Percentiles rank a stretch among this genome's conserved stretches.
Conservation (phyloP, 1,140 invertebrate species). For the Drosophila pseudoobscura region DNA sequence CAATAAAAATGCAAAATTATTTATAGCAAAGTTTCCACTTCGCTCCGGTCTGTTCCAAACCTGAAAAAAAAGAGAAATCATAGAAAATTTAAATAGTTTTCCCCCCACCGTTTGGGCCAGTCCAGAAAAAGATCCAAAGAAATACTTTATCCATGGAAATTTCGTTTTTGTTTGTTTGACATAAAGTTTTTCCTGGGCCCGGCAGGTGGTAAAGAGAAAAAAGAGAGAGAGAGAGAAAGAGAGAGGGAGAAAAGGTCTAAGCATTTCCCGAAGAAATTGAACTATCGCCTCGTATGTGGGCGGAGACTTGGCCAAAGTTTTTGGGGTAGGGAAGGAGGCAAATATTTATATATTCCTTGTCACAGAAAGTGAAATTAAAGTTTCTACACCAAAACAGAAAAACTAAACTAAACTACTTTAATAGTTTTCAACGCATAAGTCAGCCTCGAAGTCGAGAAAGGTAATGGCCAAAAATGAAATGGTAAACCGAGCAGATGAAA, state of each 20-base stretch:
- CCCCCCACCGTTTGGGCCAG: slow-evolving; percentile 14
- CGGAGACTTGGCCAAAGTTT: slow-evolving; percentile 34
- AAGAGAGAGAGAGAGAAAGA: neutral
- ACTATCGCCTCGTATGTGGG: slow-evolving; percentile 20
- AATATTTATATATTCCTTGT: slow-evolving; percentile 46
- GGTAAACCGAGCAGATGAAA: slow-evolving; percentile 29
- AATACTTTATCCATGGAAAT: slow-evolving; percentile 36
- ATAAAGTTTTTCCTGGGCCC: slow-evolving; percentile 47
- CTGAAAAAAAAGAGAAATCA: slow-evolving; percentile 39
- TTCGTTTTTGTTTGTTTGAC: slow-evolving; percentile 25
- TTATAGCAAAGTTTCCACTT: slow-evolving; percentile 69
- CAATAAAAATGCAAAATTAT: slow-evolving; percentile 82
- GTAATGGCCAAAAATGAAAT: slow-evolving; percentile 39
- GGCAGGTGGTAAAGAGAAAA: slow-evolving; percentile 41
- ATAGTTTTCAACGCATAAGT: slow-evolving; percentile 67
- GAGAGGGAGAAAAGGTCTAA: slow-evolving; percentile 24
- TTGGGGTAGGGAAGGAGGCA: neutral
- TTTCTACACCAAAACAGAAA: slow-evolving; percentile 43
- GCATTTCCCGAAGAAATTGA: slow-evolving; percentile 57
- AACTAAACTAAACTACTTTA: slow-evolving; percentile 62
- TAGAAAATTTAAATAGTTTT: slow-evolving; percentile 69
- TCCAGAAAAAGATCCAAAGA: slow-evolving; percentile 25
- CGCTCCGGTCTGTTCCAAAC: slow-evolving; percentile 15
- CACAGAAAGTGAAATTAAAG: slow-evolving; percentile 69
- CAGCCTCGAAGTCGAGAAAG: slow-evolving; percentile 21